phyloP scores from a whole-genome alignment of 2,113 vertebrate species.

The Meriones unguiculatus region DNA sequence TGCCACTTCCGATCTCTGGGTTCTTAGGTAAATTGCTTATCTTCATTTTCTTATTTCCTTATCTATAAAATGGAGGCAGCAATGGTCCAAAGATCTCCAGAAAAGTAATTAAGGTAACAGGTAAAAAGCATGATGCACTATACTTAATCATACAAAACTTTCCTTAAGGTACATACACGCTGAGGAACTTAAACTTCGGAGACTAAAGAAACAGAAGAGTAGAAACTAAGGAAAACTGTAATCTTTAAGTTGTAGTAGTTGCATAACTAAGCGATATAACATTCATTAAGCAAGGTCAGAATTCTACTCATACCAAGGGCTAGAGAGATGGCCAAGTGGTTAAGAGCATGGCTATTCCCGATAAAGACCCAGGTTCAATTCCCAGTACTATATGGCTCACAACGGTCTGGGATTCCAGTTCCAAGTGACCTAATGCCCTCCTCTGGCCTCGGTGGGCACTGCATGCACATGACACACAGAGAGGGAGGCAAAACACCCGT shows the following conservation, averaged over 20 bases:
- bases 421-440: neutral
- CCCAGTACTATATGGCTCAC: neutral
- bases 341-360: neutral
- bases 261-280: neutral
- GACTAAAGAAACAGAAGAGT: conserved; percentile 32
- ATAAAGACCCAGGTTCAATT: neutral
- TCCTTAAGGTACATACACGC: neutral
- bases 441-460: neutral
- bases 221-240: neutral
- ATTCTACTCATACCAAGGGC: neutral
- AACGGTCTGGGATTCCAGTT: neutral
- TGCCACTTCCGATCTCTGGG: neutral
- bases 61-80: neutral
- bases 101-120: neutral
- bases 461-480: no score
- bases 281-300: conserved; percentile 24
- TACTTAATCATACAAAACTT: neutral
- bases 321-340: neutral
- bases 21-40: neutral
- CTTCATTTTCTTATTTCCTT: neutral
- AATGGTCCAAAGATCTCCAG: neutral
- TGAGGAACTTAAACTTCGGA: neutral
- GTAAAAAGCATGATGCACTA: neutral
- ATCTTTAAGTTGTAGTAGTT: neutral
- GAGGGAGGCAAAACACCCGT: neutral